Percentiles rank a stretch among this genome's conserved stretches.
These are phyloP conservation scores for Anoplophora glabripennis DNA, from an alignment of 1,140 invertebrate species.

Conservation along the genomic window DNA sequence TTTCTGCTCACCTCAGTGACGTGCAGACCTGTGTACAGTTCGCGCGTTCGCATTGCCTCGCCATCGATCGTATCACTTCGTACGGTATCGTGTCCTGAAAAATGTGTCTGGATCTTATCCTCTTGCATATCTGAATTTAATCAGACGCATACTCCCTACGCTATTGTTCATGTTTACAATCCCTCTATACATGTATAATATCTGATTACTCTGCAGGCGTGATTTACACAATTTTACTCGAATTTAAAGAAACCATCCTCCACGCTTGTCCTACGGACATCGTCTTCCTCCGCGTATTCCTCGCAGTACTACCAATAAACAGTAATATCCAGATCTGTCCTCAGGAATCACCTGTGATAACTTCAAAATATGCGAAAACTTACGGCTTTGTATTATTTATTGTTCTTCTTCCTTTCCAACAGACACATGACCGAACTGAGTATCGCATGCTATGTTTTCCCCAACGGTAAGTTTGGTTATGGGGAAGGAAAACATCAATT, in stretches of 20 bases:
- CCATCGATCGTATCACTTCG: constrained; percentile 37
- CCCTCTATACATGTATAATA: constrained; percentile 1
- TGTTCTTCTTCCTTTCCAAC: constrained; percentile 6
- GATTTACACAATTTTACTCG: constrained; percentile 1
- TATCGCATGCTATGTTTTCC: constrained; percentile 17
- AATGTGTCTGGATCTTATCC: constrained; percentile 34
- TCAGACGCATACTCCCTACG: constrained; percentile 17
- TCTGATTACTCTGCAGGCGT: neutral
- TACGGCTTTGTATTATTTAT: constrained; percentile 6
- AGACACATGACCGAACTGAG: constrained; percentile 1
- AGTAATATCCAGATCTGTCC: no score
- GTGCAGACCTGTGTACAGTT: constrained; percentile 36
- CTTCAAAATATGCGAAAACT: constrained; percentile 5
- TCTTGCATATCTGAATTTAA: constrained; percentile 33
- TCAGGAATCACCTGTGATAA: no score
- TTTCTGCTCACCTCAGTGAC: constrained; percentile 40
- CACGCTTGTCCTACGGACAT: no score
- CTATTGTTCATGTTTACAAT: constrained; percentile 1
- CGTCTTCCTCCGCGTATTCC: no score
- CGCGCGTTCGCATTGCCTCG: constrained; percentile 40
- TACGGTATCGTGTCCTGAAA: constrained; percentile 30
- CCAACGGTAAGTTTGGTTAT: constrained; percentile 16
- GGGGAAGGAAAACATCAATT: no score
- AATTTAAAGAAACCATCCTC: no score
- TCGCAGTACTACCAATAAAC: neutral